Conservation (phyloP, 2,113 vertebrate genomes). For the Dissostichus mawsoni region DNA sequence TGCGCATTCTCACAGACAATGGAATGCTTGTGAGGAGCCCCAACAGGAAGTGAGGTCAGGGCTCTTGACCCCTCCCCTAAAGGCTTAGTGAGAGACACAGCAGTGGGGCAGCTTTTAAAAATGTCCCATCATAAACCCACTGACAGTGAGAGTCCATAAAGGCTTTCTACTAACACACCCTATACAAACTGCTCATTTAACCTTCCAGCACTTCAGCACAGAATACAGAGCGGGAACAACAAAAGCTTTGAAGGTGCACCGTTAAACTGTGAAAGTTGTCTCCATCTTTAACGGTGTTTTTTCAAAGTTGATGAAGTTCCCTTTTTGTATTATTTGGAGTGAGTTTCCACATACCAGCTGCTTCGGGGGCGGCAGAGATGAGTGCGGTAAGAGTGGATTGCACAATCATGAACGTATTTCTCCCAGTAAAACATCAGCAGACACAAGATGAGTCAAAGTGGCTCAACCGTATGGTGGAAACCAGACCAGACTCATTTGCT, state of each 20-base stretch:
- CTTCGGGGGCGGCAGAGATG: slow-evolving; percentile 33
- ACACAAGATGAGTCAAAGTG: slow-evolving; percentile 51
- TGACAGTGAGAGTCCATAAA: slow-evolving; percentile 67
- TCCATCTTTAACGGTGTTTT: slow-evolving; percentile 12
- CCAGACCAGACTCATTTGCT: slow-evolving; percentile 23
- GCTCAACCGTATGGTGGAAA: slow-evolving; percentile 25
- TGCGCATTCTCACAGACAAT: slow-evolving; percentile 88
- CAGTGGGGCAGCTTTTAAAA: slow-evolving; percentile 62
- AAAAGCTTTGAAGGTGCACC: neutral
- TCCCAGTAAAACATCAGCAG: slow-evolving; percentile 30
- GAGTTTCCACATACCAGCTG: slow-evolving; percentile 52
- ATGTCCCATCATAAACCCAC: slow-evolving; percentile 68
- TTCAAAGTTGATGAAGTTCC: slow-evolving; percentile 28
- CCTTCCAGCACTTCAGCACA: slow-evolving; percentile 23
- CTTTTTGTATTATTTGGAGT: slow-evolving; percentile 17
- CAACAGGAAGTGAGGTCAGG: slow-evolving; percentile 87
- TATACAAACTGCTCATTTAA: slow-evolving; percentile 25
- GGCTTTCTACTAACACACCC: slow-evolving; percentile 37
- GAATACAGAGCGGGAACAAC: neutral
- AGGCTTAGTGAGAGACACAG: slow-evolving; percentile 62
- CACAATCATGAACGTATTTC: slow-evolving; percentile 43
- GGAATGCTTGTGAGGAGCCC: slow-evolving; percentile 85
- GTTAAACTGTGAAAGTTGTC: slow-evolving; percentile 2
- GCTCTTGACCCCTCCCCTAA: slow-evolving; percentile 80
- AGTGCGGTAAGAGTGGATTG: slow-evolving; percentile 48